Conservation (phyloP, 1,140 invertebrate species). For the Pachypsylla venusta region DNA sequence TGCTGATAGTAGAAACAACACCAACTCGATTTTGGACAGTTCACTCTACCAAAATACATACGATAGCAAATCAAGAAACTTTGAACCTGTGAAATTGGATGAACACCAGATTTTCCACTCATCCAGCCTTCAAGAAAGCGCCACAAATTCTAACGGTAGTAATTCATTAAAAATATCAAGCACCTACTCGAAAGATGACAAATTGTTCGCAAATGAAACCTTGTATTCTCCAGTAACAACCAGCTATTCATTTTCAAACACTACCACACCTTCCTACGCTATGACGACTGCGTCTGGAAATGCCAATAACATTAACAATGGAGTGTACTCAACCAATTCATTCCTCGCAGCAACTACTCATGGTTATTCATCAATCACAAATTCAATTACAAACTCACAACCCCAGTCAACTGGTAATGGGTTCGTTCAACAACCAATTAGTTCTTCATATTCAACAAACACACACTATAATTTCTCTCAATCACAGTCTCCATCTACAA, state of each 20-base stretch:
- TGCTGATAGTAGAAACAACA: background rate
- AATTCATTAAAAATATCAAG: no score
- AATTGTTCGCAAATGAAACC: background rate
- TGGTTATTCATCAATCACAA: conserved; percentile 3
- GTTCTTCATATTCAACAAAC: background rate
- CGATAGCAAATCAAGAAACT: conserved; percentile 4
- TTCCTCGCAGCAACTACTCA: background rate
- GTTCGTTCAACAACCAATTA: background rate
- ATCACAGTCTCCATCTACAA: background rate
- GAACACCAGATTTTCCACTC: background rate
- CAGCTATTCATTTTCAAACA: background rate
- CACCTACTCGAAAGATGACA: no score
- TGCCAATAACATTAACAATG: background rate
- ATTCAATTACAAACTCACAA: background rate
- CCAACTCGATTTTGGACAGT: background rate
- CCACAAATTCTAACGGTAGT: background rate
- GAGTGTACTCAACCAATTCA: background rate
- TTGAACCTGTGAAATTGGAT: background rate
- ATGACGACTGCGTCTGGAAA: conserved; percentile 2
- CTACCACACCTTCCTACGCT: background rate
- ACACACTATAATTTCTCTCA: background rate
- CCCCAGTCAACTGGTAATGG: no score
- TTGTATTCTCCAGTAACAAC: background rate
- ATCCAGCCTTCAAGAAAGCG: background rate
- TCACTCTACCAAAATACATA: conserved; percentile 4